These are phyloP conservation scores for Mesopsocus fuscifrons DNA, from an alignment of 2,888 invertebrate species.

Conservation along the genomic window DNA sequence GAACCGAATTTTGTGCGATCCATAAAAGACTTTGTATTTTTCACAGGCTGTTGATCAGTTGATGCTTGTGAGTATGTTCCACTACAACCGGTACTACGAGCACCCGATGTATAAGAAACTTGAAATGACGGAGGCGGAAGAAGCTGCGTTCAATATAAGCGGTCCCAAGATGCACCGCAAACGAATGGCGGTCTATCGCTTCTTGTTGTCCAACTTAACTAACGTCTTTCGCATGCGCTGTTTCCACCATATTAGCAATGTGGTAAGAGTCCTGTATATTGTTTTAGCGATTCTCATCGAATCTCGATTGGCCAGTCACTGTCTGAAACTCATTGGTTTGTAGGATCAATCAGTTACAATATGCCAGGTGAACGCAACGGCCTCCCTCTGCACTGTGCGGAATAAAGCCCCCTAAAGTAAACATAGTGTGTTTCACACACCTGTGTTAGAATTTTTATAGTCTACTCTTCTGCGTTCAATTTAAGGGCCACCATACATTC, in stretches of 20 bases:
- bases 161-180: neutral
- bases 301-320: too few relatives aligned
- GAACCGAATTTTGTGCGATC: neutral
- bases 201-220: neutral
- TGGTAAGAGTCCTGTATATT: neutral
- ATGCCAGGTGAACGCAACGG: too few relatives aligned
- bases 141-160: constrained; percentile 1
- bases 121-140: constrained; percentile 7
- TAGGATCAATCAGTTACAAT: too few relatives aligned
- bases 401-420: too few relatives aligned
- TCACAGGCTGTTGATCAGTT: constrained; percentile 2
- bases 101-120: constrained; percentile 3
- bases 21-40: neutral
- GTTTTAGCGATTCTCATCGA: too few relatives aligned
- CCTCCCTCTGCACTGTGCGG: too few relatives aligned
- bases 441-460: too few relatives aligned
- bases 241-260: neutral
- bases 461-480: too few relatives aligned
- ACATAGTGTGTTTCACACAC: too few relatives aligned
- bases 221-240: neutral
- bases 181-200: neutral
- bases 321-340: too few relatives aligned
- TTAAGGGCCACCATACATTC: too few relatives aligned
- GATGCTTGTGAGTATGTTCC: constrained; percentile 1
- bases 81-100: neutral